Percentiles rank a stretch among this genome's conserved stretches.
Conservation (phyloP, 2,888 invertebrate species). For the Lasioglossum marginatum region DNA sequence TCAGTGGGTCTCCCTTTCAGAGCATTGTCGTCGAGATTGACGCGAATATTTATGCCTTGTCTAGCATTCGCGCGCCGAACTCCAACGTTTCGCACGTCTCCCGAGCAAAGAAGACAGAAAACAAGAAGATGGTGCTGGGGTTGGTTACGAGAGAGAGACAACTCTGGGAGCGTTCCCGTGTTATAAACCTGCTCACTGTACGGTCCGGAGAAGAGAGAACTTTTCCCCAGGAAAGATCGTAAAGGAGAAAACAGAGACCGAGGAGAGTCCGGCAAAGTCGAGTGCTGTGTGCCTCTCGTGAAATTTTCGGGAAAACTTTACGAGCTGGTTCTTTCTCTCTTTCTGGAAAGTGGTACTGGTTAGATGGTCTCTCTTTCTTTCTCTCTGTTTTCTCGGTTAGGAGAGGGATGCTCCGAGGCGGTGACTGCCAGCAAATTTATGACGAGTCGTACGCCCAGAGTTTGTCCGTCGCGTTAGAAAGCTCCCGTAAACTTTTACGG, state of each 20-base stretch:
- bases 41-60: slow-evolving; percentile 74
- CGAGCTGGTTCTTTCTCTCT: background rate
- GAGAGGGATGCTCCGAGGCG: background rate
- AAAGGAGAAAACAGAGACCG: slow-evolving; percentile 61
- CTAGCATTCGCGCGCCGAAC: slow-evolving; percentile 19
- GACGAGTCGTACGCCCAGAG: slow-evolving; percentile 76
- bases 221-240: slow-evolving; percentile 42
- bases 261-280: slow-evolving; percentile 23
- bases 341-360: background rate
- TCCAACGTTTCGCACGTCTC: slow-evolving; percentile 24
- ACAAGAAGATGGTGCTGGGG: background rate
- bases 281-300: slow-evolving; percentile 30
- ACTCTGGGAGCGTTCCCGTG: background rate
- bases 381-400: background rate
- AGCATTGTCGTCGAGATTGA: slow-evolving; percentile 56
- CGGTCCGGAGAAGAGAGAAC: slow-evolving; percentile 35
- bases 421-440: slow-evolving; percentile 63
- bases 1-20: slow-evolving; percentile 73
- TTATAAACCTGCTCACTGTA: slow-evolving; percentile 52
- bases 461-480: slow-evolving; percentile 59
- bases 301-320: slow-evolving; percentile 59
- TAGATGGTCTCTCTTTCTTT: background rate
- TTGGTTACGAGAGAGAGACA: background rate
- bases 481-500: slow-evolving; percentile 71
- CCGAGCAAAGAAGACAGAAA: background rate